phyloP scores from a whole-genome alignment of 2,113 vertebrate species.

The Danio rerio region GRCz12tu NC_133187.1:30279001-30279500 shows the following conservation, averaged over 20 bases:
- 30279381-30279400: slow-evolving; percentile 7
- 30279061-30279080: background rate
- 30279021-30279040: slow-evolving; percentile 24
- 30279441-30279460: slow-evolving; percentile 16
- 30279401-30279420: background rate
- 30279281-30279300: slow-evolving; percentile 7
- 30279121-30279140: slow-evolving; percentile 40
- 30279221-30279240: background rate
- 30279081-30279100: slow-evolving; percentile 37
- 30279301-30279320: background rate
- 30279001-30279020: slow-evolving; percentile 15
- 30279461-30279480: slow-evolving; percentile 3
- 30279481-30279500: slow-evolving; percentile 42
- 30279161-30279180: slow-evolving; percentile 29
- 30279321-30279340: background rate
- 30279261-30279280: background rate
- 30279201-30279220: background rate
- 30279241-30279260: background rate
- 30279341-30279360: background rate
- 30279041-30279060: background rate
- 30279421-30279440: slow-evolving; percentile 16
- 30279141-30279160: slow-evolving; percentile 26
- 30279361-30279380: slow-evolving; percentile 10
- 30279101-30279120: slow-evolving; percentile 37
- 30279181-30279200: background rate